These are phyloP conservation scores for Drosophila tsacasi DNA, from an alignment of 1,140 invertebrate species.

Conservation along the genomic window DNA sequence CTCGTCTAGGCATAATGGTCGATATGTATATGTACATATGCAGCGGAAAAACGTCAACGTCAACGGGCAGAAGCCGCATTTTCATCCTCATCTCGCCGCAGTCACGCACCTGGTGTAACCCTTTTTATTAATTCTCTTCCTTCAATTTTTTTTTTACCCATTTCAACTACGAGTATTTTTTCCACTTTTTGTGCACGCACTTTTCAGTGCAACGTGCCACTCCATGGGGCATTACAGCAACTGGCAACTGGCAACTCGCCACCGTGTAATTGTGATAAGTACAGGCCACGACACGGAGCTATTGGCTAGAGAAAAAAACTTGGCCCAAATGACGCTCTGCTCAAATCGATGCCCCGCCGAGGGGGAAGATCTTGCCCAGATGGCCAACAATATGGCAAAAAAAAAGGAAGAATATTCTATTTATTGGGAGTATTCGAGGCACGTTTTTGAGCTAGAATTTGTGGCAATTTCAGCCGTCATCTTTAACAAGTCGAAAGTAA, in stretches of 20 bases:
- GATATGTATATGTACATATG: too few relatives aligned
- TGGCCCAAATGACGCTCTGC: slow-evolving; percentile 31
- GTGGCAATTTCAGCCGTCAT: slow-evolving; percentile 1
- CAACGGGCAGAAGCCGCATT: slow-evolving; percentile 25
- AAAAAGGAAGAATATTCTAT: background rate
- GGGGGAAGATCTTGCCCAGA: slow-evolving; percentile 11
- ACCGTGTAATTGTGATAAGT: slow-evolving; percentile 50
- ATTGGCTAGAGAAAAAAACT: slow-evolving; percentile 31
- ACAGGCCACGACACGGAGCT: slow-evolving; percentile 32
- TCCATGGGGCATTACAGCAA: slow-evolving; percentile 20
- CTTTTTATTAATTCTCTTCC: slow-evolving; percentile 14
- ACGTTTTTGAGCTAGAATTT: slow-evolving; percentile 4
- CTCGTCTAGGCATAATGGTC: background rate
- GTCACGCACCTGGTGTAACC: slow-evolving; percentile 50
- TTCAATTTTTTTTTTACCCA: slow-evolving; percentile 5
- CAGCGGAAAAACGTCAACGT: slow-evolving; percentile 32
- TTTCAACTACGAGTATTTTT: background rate
- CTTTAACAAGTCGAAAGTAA: background rate
- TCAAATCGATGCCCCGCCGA: slow-evolving; percentile 15
- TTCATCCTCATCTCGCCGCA: slow-evolving; percentile 25
- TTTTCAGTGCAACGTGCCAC: slow-evolving; percentile 42
- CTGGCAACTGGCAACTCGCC: slow-evolving; percentile 38
- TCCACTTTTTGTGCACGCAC: slow-evolving; percentile 38
- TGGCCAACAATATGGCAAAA: slow-evolving; percentile 12
- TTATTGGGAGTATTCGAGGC: slow-evolving; percentile 12